Percentiles rank a stretch among this genome's conserved stretches.
These are phyloP conservation scores for Atta cephalotes DNA, from an alignment of 1,140 invertebrate species.

Conservation along the genomic window DNA sequence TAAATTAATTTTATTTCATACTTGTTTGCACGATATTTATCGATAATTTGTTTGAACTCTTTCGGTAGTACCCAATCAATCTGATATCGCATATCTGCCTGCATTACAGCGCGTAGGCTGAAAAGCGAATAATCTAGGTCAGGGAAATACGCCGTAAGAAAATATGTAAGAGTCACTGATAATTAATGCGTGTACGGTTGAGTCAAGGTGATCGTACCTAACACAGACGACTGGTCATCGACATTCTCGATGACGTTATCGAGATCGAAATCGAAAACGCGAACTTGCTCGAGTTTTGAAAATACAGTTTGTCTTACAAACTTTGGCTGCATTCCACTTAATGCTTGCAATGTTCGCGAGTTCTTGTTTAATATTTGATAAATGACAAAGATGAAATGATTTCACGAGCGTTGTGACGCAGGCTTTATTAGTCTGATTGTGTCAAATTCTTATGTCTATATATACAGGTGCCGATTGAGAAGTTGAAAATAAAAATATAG, in stretches of 20 bases:
- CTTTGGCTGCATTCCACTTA: not conserved
- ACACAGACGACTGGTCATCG: conserved; percentile 46
- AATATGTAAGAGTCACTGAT: conserved; percentile 62
- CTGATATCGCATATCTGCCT: conserved; percentile 5
- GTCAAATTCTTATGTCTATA: not conserved
- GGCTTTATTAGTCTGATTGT: not conserved
- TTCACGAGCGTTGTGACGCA: no score
- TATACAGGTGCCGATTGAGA: not conserved
- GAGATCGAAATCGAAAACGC: conserved; percentile 27
- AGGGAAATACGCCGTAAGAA: conserved; percentile 67
- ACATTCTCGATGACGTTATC: conserved; percentile 25
- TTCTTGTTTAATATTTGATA: no score
- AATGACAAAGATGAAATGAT: no score
- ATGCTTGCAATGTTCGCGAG: no score
- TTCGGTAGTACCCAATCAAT: not conserved
- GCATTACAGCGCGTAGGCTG: conserved; percentile 42
- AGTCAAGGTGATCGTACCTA: conserved; percentile 72
- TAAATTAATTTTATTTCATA: not conserved
- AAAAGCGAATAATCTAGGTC: conserved; percentile 73
- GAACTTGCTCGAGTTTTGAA: not conserved
- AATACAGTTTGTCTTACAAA: not conserved
- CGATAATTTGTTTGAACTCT: not conserved
- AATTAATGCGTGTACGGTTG: conserved; percentile 46
- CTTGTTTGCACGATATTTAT: not conserved
- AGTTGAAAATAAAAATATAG: not conserved